phyloP scores from a whole-genome alignment of 2,797 vertebrate species.

The Hydrolagus colliei region DNA sequence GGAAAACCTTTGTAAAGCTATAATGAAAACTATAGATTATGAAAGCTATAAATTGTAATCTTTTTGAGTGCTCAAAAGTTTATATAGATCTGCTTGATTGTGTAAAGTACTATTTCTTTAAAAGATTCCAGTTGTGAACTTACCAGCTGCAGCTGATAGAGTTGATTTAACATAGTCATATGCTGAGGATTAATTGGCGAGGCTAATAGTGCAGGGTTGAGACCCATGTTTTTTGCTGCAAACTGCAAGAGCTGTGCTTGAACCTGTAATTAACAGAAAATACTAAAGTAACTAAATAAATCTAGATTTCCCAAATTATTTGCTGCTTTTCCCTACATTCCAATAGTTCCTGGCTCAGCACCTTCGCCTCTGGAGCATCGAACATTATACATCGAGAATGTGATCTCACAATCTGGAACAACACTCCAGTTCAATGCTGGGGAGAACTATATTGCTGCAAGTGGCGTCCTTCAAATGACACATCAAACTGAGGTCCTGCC shows the following conservation, averaged over 20 bases:
- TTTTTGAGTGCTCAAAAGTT: not conserved
- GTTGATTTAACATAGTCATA: slow-evolving; percentile 99
- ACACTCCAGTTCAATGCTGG: too few relatives aligned
- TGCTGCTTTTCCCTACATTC: not conserved
- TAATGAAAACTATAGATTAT: not conserved
- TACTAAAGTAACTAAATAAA: not conserved
- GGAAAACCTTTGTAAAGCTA: not conserved
- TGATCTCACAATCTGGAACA: too few relatives aligned
- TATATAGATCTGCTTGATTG: not conserved
- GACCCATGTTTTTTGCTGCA: slow-evolving; percentile 99
- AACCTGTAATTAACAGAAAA: slow-evolving; percentile 62
- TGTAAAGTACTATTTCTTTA: not conserved
- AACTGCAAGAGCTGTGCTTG: slow-evolving; percentile 99
- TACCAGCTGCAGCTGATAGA: slow-evolving; percentile 99
- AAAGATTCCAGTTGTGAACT: slow-evolving; percentile 46
- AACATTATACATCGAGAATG: too few relatives aligned
- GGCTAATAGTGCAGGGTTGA: slow-evolving; percentile 99
- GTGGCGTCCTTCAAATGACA: too few relatives aligned
- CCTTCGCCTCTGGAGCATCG: too few relatives aligned
- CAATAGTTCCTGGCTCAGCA: too few relatives aligned
- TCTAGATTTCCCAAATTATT: not conserved
- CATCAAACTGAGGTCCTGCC: too few relatives aligned
- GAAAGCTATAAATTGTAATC: not conserved
- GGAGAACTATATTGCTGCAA: too few relatives aligned
- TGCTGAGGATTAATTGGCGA: slow-evolving; percentile 99